phyloP scores from a whole-genome alignment of 2,888 invertebrate genomes.

The Ceraclea dissimilis region DNA sequence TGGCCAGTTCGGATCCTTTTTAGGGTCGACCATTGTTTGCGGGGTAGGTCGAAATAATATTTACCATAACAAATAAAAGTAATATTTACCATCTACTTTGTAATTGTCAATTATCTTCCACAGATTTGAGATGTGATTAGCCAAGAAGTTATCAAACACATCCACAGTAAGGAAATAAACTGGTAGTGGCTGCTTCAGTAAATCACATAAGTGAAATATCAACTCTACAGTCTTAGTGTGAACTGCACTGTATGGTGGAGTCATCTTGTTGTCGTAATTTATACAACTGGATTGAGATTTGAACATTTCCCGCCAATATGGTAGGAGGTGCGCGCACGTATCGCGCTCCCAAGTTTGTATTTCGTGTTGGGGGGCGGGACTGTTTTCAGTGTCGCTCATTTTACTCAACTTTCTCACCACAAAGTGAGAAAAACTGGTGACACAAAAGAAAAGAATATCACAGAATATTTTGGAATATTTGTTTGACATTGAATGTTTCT shows the following conservation, averaged over 20 bases:
- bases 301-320: conserved; percentile 11
- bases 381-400: no score
- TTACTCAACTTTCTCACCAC: no score
- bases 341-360: conserved; percentile 13
- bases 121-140: conserved; percentile 11
- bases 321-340: conserved; percentile 10
- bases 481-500: no score
- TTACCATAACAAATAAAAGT: no score
- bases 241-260: conserved; percentile 13
- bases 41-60: no score
- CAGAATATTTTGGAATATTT: no score
- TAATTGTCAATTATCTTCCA: conserved; percentile 6
- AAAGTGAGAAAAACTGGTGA: no score
- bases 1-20: no score
- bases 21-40: no score
- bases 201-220: conserved; percentile 10
- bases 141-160: conserved; percentile 18
- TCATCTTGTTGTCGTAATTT: background rate
- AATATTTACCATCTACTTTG: no score
- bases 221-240: conserved; percentile 11
- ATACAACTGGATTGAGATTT: background rate
- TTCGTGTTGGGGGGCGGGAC: conserved; percentile 4
- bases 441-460: no score
- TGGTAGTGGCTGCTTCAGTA: conserved; percentile 12
- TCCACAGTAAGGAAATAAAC: conserved; percentile 17